Conservation (phyloP, 2,113 vertebrate species). For the Delphinapterus leucas region DNA sequence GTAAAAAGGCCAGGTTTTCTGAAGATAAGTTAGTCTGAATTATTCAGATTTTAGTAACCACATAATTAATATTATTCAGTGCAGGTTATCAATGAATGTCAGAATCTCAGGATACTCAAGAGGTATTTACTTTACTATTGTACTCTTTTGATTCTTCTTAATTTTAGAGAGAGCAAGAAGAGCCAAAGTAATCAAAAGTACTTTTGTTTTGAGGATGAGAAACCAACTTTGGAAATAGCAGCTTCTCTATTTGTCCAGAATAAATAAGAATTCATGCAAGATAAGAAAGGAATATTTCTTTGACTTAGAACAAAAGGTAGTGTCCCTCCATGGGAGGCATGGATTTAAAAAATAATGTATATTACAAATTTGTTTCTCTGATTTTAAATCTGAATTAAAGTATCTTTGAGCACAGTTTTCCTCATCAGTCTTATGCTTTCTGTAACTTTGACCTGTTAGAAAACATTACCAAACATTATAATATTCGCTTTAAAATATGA, state of each 20-base stretch:
- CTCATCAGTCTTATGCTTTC: conserved; percentile 43
- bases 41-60: not conserved
- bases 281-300: conserved; percentile 33
- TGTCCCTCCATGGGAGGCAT: conserved; percentile 7
- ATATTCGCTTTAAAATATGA: conserved; percentile 53
- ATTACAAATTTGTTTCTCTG: conserved; percentile 43
- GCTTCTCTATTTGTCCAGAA: conserved; percentile 41
- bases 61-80: conserved; percentile 4
- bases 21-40: not conserved
- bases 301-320: conserved; percentile 36
- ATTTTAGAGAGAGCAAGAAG: conserved; percentile 49
- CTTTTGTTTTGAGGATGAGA: conserved; percentile 52
- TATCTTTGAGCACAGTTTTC: conserved; percentile 33
- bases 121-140: conserved; percentile 23
- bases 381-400: conserved; percentile 50
- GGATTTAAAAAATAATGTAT: conserved; percentile 29
- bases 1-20: conserved; percentile 39
- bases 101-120: conserved; percentile 15
- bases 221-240: conserved; percentile 42
- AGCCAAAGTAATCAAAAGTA: conserved; percentile 45
- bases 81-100: not conserved
- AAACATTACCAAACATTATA: conserved; percentile 28
- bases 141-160: conserved; percentile 46
- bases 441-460: conserved; percentile 13
- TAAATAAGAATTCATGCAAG: conserved; percentile 58